These are phyloP conservation scores for Junonia oenone DNA, from an alignment of 2,888 invertebrate genomes.

Conservation along the genomic window DNA sequence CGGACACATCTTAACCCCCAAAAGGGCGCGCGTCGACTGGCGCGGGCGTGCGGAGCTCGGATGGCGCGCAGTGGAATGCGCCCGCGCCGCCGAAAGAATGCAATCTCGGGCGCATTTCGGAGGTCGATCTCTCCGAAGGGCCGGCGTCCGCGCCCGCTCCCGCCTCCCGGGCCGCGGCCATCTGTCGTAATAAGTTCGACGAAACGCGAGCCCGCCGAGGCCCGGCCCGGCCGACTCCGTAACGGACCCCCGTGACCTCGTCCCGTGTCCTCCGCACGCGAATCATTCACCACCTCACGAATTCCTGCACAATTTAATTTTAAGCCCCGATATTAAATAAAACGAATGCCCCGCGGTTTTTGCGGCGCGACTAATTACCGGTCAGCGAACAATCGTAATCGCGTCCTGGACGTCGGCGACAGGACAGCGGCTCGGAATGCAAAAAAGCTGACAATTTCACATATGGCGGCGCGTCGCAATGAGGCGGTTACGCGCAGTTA, in stretches of 20 bases:
- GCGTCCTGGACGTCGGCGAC: conserved; percentile 34
- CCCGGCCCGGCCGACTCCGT: conserved; percentile 49
- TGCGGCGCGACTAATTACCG: conserved; percentile 26
- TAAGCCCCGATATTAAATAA: conserved; percentile 20
- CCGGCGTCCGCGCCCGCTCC: conserved; percentile 67
- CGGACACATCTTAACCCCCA: conserved; percentile 80
- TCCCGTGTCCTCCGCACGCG: conserved; percentile 54
- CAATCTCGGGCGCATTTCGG: conserved; percentile 80
- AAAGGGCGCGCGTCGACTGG: conserved; percentile 78
- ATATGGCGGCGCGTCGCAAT: conserved; percentile 47
- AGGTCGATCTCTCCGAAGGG: conserved; percentile 77
- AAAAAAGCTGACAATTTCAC: conserved; percentile 54
- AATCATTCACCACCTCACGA: conserved; percentile 49
- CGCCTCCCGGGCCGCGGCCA: conserved; percentile 69
- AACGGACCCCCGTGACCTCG: conserved; percentile 63
- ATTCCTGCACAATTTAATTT: conserved; percentile 28
- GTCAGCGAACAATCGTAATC: conserved; percentile 54
- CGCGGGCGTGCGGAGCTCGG: conserved; percentile 68
- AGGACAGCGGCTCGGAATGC: conserved; percentile 49
- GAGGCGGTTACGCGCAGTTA: conserved; percentile 54
- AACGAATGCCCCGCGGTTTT: background rate
- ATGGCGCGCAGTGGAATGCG: conserved; percentile 77
- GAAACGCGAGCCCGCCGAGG: conserved; percentile 65
- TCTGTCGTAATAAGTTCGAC: conserved; percentile 79
- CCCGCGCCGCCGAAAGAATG: conserved; percentile 80